phyloP scores from a whole-genome alignment of 2,113 vertebrate species.

The Actenoides lindsayi region DNA sequence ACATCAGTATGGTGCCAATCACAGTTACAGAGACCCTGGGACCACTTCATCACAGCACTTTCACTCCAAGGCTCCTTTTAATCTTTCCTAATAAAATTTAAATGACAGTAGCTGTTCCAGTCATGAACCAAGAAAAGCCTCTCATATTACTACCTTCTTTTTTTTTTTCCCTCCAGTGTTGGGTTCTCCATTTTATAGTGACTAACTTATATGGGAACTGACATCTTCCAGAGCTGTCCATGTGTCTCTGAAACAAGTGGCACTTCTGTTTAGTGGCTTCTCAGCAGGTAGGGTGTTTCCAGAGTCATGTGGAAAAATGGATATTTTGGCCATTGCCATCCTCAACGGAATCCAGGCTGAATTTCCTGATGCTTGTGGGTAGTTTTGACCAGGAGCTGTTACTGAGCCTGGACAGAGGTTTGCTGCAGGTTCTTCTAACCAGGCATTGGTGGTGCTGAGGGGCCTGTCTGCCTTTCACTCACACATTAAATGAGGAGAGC shows the following conservation, averaged over 20 bases:
- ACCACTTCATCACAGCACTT: conserved; percentile 59
- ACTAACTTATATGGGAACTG: background rate
- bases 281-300: background rate
- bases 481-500: background rate
- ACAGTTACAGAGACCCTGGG: conserved; percentile 53
- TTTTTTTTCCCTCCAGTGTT: background rate
- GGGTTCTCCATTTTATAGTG: background rate
- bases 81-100: conserved; percentile 68
- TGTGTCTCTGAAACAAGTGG: background rate
- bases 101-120: conserved; percentile 62
- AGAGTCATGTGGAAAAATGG: background rate
- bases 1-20: conserved; percentile 59
- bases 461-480: background rate
- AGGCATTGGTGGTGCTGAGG: background rate
- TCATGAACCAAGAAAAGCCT: conserved; percentile 59
- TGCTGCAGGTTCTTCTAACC: background rate
- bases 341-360: background rate
- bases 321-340: background rate
- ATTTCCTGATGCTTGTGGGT: background rate
- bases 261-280: background rate
- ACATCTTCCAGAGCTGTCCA: background rate
- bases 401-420: background rate
- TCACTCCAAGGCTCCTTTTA: conserved; percentile 58
- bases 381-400: background rate
- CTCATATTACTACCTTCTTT: background rate